Evolutionary conservation across 1,140 invertebrate genomes (phyloP), one percentile per base, ranked within the genome.

Genomic region (Lucilia sericata): DNA sequence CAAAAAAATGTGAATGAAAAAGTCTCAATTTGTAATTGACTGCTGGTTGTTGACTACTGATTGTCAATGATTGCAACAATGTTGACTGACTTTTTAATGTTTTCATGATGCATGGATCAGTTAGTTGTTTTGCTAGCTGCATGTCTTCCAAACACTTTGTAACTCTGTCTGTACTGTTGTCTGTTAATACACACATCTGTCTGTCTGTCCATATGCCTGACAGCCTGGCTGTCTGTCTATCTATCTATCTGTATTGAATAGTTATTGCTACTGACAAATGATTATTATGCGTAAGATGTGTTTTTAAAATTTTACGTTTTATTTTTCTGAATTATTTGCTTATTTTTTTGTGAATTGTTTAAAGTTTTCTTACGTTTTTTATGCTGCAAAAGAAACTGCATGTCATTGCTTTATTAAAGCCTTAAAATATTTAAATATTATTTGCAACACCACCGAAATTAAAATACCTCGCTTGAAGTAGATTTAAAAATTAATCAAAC

Each of bases 221-320:
- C 51, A 60, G 17, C 13, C 55, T 14, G 55, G 14, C 42, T 55
- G 51, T 12, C 51, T 55, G 51, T 14, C 51, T 17, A 12, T 51
- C 49, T 7, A 12, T 12, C 49, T 7, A 12, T 4, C 51, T n/a
- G 17, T 14, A 55, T 55, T 55, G 51, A 55, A 13, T 55, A n/a
- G 3, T 55, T 55, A 55, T 55, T 55, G 51, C 4, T n/a, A 55
- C n/a, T 21, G 65, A 70, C 65, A 70, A 70, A 70, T 70, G n/a
- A 70, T 70, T 70, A 70, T 19, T 70, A 70, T 70, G 65, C 65
- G 65, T 70, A 70, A 70, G 65, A 70, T 21, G 65, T 70, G 65
- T 12, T 65, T 49, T 70, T 21, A 70, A 70, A 70, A 70, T 70
- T 70, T 21, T 21, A n/a, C n/a, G n/a, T 19, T 17, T n/a, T 70